These are phyloP conservation scores for Rosalia funebris DNA, from an alignment of 2,888 invertebrate species.

Conservation along the genomic window DNA sequence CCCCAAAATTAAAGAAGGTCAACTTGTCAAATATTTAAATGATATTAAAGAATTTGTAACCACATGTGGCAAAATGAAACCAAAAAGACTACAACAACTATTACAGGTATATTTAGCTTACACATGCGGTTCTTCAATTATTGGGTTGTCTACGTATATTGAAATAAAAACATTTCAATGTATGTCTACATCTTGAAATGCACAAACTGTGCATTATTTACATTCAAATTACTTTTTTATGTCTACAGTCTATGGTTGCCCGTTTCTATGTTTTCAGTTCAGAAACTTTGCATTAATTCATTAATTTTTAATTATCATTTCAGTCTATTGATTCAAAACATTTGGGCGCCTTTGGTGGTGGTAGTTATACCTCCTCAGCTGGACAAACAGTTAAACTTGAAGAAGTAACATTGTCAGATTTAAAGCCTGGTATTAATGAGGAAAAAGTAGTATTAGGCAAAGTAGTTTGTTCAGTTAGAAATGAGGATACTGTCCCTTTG, in stretches of 20 bases:
- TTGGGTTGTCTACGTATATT: constrained; percentile 5
- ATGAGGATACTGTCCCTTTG: constrained; percentile 82
- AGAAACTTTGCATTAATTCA: too few species aligned
- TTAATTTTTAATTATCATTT: too few species aligned
- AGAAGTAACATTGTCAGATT: constrained; percentile 65
- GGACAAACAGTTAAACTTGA: constrained; percentile 67
- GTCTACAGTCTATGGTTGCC: too few species aligned
- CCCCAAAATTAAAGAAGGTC: constrained; percentile 71
- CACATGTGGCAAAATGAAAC: constrained; percentile 78
- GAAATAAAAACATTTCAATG: too few species aligned
- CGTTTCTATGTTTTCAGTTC: too few species aligned
- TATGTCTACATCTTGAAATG: too few species aligned
- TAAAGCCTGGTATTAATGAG: constrained; percentile 73
- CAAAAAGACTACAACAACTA: constrained; percentile 76
- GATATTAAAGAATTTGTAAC: constrained; percentile 72
- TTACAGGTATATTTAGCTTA: constrained; percentile 68
- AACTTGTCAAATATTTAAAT: constrained; percentile 73
- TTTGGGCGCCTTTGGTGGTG: constrained; percentile 75
- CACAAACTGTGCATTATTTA: too few species aligned
- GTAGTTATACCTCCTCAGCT: constrained; percentile 66
- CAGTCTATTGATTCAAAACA: constrained; percentile 75
- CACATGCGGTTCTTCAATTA: too few species aligned
- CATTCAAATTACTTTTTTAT: too few species aligned
- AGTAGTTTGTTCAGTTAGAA: constrained; percentile 83
- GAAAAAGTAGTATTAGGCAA: constrained; percentile 78